Evolutionary conservation across 2,113 vertebrate genomes (phyloP), one percentile per base, ranked within the genome.

Genomic region (Amphiprion percula): DNA sequence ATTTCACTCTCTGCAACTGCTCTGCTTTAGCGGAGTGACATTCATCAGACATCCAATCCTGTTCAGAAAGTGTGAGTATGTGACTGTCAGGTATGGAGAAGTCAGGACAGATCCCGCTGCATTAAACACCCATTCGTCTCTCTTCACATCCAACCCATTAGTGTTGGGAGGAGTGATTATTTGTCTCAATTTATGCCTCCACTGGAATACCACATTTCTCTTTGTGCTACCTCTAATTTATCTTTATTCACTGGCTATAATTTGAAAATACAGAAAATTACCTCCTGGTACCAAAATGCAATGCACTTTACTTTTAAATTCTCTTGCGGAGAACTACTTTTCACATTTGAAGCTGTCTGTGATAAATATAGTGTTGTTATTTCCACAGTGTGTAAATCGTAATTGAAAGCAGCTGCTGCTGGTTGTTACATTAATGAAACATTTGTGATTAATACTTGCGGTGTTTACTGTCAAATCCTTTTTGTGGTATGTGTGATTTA

Each of bases 1-100:
- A 82, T 37, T 74, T 63, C 54, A 59, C 55, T 83, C 62, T 24
- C 46, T 61, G 60, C 37, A 77, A 55, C 26, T 44, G 23, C 54
- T 77, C 23, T 58, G 56, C 56, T 87, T 70, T 52, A 76, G 74
- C 15, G 24, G 59, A 44, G 19, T 65, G 79, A 86, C 85, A 87
- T 71, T 76, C 37, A 86, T 85, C 61, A 70, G 60, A 52, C 50
- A 47, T 82, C 67, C 61, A 52, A 68, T 59, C 39, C 76, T 47
- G 28, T 46, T 46, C 74, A 50, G 3, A 52, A 14, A 37, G 60
- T 6, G 60, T 1, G 39, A 17, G 28, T 9, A 46, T 14, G 0
- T 11, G 12, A 63, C 59, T 74, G 50, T 14, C 72, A 49, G 68
- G 50, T 72, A 52, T 2, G 53, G 16, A 74, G 44, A 44, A 76